phyloP scores from a whole-genome alignment of 30 jellyfish, hydroid and myxozoan species.

The Aurelia coerulea region DNA sequence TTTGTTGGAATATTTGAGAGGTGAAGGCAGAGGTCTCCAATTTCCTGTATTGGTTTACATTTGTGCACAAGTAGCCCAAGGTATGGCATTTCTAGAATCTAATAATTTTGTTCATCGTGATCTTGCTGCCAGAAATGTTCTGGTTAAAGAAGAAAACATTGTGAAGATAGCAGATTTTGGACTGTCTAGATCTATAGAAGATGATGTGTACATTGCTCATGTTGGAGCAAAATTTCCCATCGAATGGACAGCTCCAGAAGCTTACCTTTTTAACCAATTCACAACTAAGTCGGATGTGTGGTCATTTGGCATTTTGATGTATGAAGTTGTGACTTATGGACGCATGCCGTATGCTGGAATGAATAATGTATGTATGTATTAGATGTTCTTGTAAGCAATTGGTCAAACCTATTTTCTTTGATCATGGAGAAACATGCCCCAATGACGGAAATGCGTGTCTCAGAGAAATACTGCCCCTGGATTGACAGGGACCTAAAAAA shows the following conservation, averaged over 20 bases:
- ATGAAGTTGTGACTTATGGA: slow-evolving; percentile 91
- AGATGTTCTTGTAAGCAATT: too few species aligned
- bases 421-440: too few species aligned
- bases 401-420: too few species aligned
- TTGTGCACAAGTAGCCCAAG: slow-evolving; percentile 95
- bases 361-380: not conserved
- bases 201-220: slow-evolving; percentile 90
- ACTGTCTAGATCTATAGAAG: slow-evolving; percentile 93
- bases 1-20: slow-evolving; percentile 88
- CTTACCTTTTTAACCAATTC: slow-evolving; percentile 84
- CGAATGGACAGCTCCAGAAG: slow-evolving; percentile 99
- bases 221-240: slow-evolving; percentile 97
- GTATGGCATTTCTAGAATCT: slow-evolving; percentile 95
- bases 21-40: slow-evolving; percentile 67
- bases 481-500: too few species aligned
- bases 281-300: slow-evolving; percentile 98
- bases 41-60: slow-evolving; percentile 77
- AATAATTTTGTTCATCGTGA: slow-evolving; percentile 91
- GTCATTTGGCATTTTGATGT: slow-evolving; percentile 99
- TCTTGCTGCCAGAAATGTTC: slow-evolving; percentile 95
- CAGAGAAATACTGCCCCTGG: too few species aligned
- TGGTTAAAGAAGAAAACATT: slow-evolving; percentile 82
- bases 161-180: slow-evolving; percentile 98
- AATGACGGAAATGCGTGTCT: too few species aligned
- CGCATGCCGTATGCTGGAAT: slow-evolving; percentile 98